Conservation (phyloP, 1,140 invertebrate species). For the Nymphalis io region DNA sequence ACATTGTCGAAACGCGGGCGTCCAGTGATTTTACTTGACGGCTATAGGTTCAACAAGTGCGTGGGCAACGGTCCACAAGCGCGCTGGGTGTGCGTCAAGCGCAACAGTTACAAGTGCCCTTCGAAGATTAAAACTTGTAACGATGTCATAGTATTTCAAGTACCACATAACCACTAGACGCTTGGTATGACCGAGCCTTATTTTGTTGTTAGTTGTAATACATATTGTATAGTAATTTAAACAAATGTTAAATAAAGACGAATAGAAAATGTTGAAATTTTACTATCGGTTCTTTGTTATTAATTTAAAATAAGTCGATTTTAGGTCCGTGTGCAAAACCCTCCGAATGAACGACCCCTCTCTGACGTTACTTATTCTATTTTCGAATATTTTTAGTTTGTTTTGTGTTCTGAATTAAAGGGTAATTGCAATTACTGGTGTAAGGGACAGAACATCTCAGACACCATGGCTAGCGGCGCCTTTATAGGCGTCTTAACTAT, state of each 20-base stretch:
- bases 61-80: conserved; percentile 35
- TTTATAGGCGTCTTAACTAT: no score
- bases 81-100: conserved; percentile 38
- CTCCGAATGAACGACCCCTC: no score
- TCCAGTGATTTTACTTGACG: conserved; percentile 49
- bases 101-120: conserved; percentile 24
- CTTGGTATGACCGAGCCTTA: not conserved
- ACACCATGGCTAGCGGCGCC: not conserved
- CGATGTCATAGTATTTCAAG: conserved; percentile 11
- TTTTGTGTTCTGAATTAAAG: not conserved
- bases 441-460: not conserved
- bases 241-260: conserved; percentile 1
- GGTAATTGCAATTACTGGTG: not conserved
- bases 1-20: conserved; percentile 41
- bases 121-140: conserved; percentile 27
- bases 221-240: not conserved
- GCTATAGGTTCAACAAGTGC: conserved; percentile 47
- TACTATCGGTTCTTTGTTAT: not conserved
- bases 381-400: not conserved
- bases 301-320: no score
- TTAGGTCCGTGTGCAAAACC: no score
- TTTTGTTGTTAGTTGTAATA: conserved; percentile 2
- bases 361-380: no score
- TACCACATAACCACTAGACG: conserved; percentile 25
- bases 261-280: not conserved